Base-by-base conservation (phyloP, 2,113 vertebrate genomes). In the Glaucidium brasilianum region DNA sequence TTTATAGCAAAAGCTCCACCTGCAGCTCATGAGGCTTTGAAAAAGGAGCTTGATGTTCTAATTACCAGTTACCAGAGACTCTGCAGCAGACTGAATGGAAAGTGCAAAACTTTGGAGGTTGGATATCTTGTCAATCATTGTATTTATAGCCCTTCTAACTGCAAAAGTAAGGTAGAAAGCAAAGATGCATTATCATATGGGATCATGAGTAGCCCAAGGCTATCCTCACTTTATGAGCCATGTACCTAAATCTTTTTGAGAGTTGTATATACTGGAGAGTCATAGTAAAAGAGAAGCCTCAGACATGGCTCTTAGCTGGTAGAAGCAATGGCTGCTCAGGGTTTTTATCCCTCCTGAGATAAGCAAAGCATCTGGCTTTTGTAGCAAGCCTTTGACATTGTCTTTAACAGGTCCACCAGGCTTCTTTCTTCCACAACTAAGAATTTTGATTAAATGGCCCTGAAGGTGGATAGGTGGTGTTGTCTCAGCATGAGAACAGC, bases 51-150 rank as follows among this genome's bases (percentile, higher is more conserved):
- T 63, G 98, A 99, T 29, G 96, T 99, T 78, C 97, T 99, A 35
- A 99, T 98, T 27, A 98, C 98, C 76, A 99, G 98, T 97, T 99
- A 99, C 96, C 99, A 99, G 95, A 97, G 98, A 10, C 98, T 99
- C 35, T 99, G 99, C 92, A 99, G 98, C 97, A 98, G 99, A n/a
- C 98, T 99, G 77, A 99, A 99, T 76, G 99, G 99, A 72, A 99
- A 99, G 94, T 99, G 98, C 97, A 99, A 99, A 98, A 99, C 99
- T 34, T 98, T 99, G 73, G 99, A 99, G 99, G 99, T 99, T 78
- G 95, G 97, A 72, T 93, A 27, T 85, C 88, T 97, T 94, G 45
- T 90, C 77, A 55, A 16, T 59, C 14, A 22, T 85, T 94, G 30
- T 73, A 73, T 45, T 97, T 96, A 41, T 75, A 93, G 50, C 20